Evolutionary conservation across 64 coral and sea anemone genomes (phyloP), one percentile per base, ranked within the genome.

Genomic region (Hydrozoanthus tunicans): DNA sequence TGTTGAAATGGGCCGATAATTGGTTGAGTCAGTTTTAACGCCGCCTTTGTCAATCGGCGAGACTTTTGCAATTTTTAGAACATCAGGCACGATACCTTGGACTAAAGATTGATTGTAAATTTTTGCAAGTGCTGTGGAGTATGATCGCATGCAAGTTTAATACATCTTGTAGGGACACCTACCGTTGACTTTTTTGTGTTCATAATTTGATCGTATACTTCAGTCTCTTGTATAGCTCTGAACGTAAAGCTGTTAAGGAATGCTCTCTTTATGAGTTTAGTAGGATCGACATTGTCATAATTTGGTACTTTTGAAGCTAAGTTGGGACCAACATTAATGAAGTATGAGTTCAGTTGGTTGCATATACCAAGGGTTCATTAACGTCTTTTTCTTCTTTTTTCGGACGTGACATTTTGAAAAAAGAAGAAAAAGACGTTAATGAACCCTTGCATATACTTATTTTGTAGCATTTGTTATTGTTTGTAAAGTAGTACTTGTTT

Each of bases 161-260:
- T 73, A 73, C 25, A 73, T 73, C 43, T 73, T 68, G 43, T 73
- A 27, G 70, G n/a, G 23, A 32, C 25, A 73, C 70, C 70, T 73
- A 26, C 43, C 24, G 24, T 73, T 73, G 70, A 73, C 70, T 73
- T 73, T 73, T 27, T 73, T 73, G 10, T 27, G 7, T 73, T 73
- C 23, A 73, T 73, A 7, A 73, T 73, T 73, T 73, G 70, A 73
- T 73, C 70, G 24, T n/a, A 73, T 3, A 73, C 70, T 73, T 79
- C 77, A 6, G 56, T 53, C 7, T 79, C 55, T 23, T 58, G 77
- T 10, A 79, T 79, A 32, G 77, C 56, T 79, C 56, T 79, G 52
- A 79, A 79, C 51, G 58, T 79, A 15, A 79, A 79, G 15, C 77
- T 79, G 4, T 79, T 59, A 5, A 51, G 77, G 77, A 79, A 56